Base-by-base conservation (phyloP, 2,888 invertebrate genomes). In the Andrena minutula region DNA sequence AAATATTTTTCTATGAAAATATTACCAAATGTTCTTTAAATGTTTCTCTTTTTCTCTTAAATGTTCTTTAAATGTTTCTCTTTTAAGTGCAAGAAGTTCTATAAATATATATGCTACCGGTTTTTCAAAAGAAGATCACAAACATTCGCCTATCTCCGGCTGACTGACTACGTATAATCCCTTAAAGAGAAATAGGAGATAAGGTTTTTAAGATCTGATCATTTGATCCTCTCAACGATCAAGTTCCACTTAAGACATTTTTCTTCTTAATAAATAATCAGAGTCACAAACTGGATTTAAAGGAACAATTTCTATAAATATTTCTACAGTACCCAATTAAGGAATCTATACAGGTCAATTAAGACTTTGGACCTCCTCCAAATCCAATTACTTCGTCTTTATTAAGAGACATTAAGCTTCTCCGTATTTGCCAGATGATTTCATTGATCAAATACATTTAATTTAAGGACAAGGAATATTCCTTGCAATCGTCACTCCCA, bases 401-500 rank as follows among this genome's bases (percentile, higher is more conserved):
- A 56, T 56, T 56, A 23, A 23, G 23, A 56, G 56, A 56, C 56
- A 56, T 56, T 56, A 26, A 26, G 23, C 20, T n/a, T 66, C 8
- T 12, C 32, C 26, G 5, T 35, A 68, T 69, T 20, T 2, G 20
- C 8, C 0, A 16, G 35, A 32, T 12, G 8, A 60, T 60, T 64
- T 41, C 41, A 41, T 41, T 60, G 35, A 51, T 51, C 8, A 61
- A 58, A 16, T 23, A 5, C 0, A 12, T 47, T 8, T 26, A 10
- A 16, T 0, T 7, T 16, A 65, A 1, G 4, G 28, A 12, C 16
- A 7, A n/a, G 41, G 35, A 47, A 56, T 32, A 76, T 28, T 26
- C 23, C n/a, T 2, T 41, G 23, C 10, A 12, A 56, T 64, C 56
- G 16, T 49, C 16, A 1, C 20, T 47, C 30, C 7, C 6, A 2